Evolutionary conservation across 2,797 vertebrate genomes (phyloP), one percentile per base, ranked within the genome.

Genomic region (Miichthys miiuy): DNA sequence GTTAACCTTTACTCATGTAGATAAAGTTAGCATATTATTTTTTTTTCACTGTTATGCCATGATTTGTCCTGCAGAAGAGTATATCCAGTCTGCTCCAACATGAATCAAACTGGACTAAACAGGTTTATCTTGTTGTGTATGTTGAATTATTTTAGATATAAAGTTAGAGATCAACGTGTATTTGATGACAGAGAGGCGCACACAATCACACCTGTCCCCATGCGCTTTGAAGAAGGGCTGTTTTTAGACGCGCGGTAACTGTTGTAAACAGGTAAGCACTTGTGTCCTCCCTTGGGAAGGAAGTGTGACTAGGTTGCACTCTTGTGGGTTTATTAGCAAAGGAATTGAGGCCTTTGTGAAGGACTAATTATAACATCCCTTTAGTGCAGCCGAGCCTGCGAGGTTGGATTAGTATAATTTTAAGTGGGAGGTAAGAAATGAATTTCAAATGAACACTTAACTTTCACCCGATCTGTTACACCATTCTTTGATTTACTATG

Each of bases 231-330:
- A 7, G 3, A 48, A 21, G 51, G 2, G 46, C 18, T 72, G 54
- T 78, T 86, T 86, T 83, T 79, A 81, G 44, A 58, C 1, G 16
- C 6, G 14, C 51, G 18, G 30, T n/a, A 27, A n/a, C 48, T 52
- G 38, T 16, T 52, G 46, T 75, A 66, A 81, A 72, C 62, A 56
- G n/a, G 38, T 81, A 18, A 27, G 11, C 5, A 4, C 18, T 10
- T 13, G 27, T 69, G 21, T 77, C 27, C 10, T 66, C 72, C 51
- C 63, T 16, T 4, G 65, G 72, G 65, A 51, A 17, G 3, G 21
- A 27, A 11, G 7, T 7, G 0, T 16, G 18, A 50, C 21, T 17
- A 17, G 20, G 23, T 5, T 56, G 46, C 30, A 21, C 68, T 58
- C 20, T 47, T 23, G 54, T 66, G 70, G 52, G 38, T 72, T 77